Conservation (phyloP, 2,888 invertebrate genomes). For the Phengaris alcon region DNA sequence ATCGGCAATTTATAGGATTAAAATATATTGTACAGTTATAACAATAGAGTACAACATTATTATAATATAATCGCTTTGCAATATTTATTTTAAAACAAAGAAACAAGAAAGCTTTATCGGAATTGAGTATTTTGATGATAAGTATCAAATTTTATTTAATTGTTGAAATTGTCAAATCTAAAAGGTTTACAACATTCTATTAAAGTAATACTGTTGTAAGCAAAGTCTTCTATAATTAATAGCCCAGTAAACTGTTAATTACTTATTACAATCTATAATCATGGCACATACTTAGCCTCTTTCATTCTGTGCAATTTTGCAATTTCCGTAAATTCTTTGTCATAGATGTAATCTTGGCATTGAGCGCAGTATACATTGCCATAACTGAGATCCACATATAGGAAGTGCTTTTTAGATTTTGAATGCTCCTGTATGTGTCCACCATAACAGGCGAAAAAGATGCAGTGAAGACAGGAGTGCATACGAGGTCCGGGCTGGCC, state of each 20-base stretch:
- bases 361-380: conserved; percentile 93
- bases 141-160: no score
- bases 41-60: background rate
- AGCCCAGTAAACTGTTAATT: no score
- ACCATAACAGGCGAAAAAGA: conserved; percentile 94
- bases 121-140: no score
- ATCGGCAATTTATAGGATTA: no score
- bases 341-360: conserved; percentile 96
- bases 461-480: conserved; percentile 93
- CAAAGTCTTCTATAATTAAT: no score
- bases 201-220: no score
- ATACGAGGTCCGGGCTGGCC: conserved; percentile 87
- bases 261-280: background rate
- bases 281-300: conserved; percentile 72
- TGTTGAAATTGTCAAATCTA: no score
- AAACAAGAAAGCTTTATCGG: no score
- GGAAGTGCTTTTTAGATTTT: conserved; percentile 87
- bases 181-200: no score
- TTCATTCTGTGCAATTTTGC: conserved; percentile 74
- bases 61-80: background rate
- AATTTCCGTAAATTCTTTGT: conserved; percentile 82
- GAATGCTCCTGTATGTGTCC: conserved; percentile 93
- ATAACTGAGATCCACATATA: conserved; percentile 92
- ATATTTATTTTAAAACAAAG: background rate
- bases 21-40: background rate